Evolutionary conservation across 2,797 vertebrate genomes (phyloP).

Genomic region (Crocodylus rhombifer): DNA sequence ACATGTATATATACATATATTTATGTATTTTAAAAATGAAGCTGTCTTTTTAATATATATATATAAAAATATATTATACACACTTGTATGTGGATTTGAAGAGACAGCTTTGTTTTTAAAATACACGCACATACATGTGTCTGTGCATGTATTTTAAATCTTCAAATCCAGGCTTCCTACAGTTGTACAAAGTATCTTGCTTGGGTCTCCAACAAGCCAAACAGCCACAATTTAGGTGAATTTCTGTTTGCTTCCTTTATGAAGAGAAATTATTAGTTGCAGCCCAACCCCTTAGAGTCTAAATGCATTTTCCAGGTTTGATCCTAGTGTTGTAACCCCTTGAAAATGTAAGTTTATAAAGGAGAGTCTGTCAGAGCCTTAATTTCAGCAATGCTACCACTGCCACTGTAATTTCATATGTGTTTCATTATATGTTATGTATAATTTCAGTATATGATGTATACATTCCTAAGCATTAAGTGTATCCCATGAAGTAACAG

Average conservation of each 20-base stretch:
- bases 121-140: neutral
- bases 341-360: conserved; percentile 30
- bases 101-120: neutral
- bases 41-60: no score
- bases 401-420: conserved; percentile 44
- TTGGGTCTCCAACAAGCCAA: neutral
- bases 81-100: neutral
- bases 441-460: conserved; percentile 57
- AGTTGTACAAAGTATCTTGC: neutral
- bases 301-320: neutral
- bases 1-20: no score
- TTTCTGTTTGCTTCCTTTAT: neutral
- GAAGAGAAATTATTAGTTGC: neutral
- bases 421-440: conserved; percentile 57
- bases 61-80: no score
- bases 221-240: neutral
- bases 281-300: neutral
- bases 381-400: neutral
- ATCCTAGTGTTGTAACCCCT: neutral
- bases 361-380: conserved; percentile 9
- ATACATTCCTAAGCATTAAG: conserved; percentile 51
- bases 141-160: neutral
- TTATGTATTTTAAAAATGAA: no score
- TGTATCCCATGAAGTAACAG: conserved; percentile 59
- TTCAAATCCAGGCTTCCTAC: neutral